Evolutionary conservation across 92 coral and sea anemone genomes (phyloP), one percentile per base, ranked within the genome.

Genomic region (Heteractis magnifica): DNA sequence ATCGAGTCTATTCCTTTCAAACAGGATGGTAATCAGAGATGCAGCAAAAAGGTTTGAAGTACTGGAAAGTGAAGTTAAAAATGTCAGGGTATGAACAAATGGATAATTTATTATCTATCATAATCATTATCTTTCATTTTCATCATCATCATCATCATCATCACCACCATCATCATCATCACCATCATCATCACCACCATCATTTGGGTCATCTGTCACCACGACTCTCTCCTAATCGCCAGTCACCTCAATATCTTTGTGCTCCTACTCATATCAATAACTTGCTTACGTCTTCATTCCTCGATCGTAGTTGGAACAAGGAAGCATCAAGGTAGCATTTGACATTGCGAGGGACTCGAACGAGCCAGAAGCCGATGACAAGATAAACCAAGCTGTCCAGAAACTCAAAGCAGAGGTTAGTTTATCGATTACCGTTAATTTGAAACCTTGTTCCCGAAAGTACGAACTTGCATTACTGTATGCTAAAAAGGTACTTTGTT

Each of bases 391-490:
- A 14, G 78, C 78, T 75, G 53, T 75, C 18, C 7, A 75, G 41
- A 49, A 75, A 52, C 78, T 75, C 51, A 23, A 75, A 41, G 52
- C 78, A 26, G 78, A 75, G 78, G 78, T 75, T 49, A 26, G 78
- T 11, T n/a, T 41, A 7, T 72, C 19, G 68, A 13, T 10, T 60
- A 53, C 10, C 14, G 14, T 15, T 59, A 0, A 59, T 59, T 12
- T 12, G 18, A 14, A 13, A 59, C 65, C 19, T 12, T 15, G 1
- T 59, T 59, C 18, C 65, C 18, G 15, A 16, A 11, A 59, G 12
- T 12, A 59, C 16, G 18, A 58, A 1, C 65, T 4, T 58, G 44
- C 44, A 34, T 34, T 34, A 34, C 44, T 34, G 2, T 2, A 34
- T 34, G 44, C 44, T 34, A 34, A 34, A 34, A 34, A 34, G 44